Evolutionary conservation across 2,888 invertebrate genomes (phyloP).

Genomic region (Zaprionus lineosus): DNA sequence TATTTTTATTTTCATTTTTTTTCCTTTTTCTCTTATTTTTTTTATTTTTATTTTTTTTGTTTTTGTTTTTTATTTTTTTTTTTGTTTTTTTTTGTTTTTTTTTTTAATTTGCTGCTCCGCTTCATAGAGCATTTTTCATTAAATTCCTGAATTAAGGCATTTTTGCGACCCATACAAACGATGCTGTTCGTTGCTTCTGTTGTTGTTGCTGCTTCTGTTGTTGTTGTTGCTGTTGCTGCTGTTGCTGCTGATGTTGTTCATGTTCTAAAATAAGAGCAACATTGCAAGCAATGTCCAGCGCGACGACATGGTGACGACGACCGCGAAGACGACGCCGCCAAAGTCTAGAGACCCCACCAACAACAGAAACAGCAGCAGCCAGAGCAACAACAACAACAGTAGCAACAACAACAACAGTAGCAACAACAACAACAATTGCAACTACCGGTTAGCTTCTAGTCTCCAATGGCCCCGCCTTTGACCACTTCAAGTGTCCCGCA

Average conservation of each 20-base stretch:
- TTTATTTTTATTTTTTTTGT: conserved; percentile 46
- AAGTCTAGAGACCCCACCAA: conserved; percentile 54
- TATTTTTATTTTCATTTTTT: conserved; percentile 38
- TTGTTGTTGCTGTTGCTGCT: conserved; percentile 26
- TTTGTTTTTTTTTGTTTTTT: conserved; percentile 8
- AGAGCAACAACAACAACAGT: conserved; percentile 25
- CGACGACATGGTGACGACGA: conserved; percentile 68
- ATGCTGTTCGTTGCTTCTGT: conserved; percentile 43
- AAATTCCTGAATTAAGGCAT: conserved; percentile 78
- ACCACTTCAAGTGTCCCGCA: conserved; percentile 53
- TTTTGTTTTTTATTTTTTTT: conserved; percentile 29
- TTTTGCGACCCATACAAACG: conserved; percentile 61
- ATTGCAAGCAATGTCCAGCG: conserved; percentile 67
- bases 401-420: conserved; percentile 34
- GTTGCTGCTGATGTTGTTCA: conserved; percentile 44
- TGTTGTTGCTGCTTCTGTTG: conserved; percentile 33
- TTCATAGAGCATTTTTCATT: conserved; percentile 78
- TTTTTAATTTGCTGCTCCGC: conserved; percentile 68
- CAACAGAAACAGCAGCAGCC: conserved; percentile 20
- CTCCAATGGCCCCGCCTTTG: conserved; percentile 45
- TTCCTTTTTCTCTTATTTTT: neutral
- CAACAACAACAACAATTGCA: conserved; percentile 30
- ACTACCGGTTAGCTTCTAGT: conserved; percentile 62
- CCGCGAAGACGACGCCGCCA: conserved; percentile 44
- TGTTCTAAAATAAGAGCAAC: conserved; percentile 75